Evolutionary conservation across 2,888 invertebrate genomes (phyloP), one percentile per base, ranked within the genome.

Genomic region (Meandrusa payeni): DNA sequence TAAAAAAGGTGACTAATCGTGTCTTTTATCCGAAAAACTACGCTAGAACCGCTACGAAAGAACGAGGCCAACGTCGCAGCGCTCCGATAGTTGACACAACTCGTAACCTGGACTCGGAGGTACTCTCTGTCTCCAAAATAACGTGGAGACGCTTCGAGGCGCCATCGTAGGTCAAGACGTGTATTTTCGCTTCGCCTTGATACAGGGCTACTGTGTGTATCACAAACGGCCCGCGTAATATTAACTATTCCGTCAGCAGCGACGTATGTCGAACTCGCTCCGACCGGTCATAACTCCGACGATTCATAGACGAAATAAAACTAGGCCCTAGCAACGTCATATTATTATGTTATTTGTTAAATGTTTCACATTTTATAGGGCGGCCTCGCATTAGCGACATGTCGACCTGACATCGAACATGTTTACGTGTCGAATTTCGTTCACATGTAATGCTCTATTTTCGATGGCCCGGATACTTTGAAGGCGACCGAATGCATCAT

Each of bases 181-280:
- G 65, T 86, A 85, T 87, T 86, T 87, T 73, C 59, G 75, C 65
- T 67, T 86, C 82, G 77, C 86, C 85, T 86, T 86, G 82, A 77
- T 81, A 79, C 81, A 81, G 82, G 83, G 81, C 85, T 81, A 75
- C 73, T 74, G 73, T 76, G 12, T 23, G 12, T 26, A 78, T 76
- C 76, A 79, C 73, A 79, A 71, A 74, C 67, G 67, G 63, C 59
- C 64, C 64, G 74, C 70, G 73, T 82, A 77, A 83, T 83, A 83
- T 79, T 76, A 86, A 80, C 79, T 69, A 73, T 79, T 73, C 71
- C 78, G 77, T 83, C 82, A 81, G 69, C 57, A 59, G 57, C 52
- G 45, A 55, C 61, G 59, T 61, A 69, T 63, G 62, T 63, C 57
- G 58, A 62, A 52, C 47, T 39, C 47, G 37, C 36, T 48, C 43